A percentile compares a stretch with the other conserved stretches of the same genome.
These are phyloP conservation scores for Drosophila burlai DNA, from an alignment of 1,140 invertebrate species.

Conservation along the genomic window DNA sequence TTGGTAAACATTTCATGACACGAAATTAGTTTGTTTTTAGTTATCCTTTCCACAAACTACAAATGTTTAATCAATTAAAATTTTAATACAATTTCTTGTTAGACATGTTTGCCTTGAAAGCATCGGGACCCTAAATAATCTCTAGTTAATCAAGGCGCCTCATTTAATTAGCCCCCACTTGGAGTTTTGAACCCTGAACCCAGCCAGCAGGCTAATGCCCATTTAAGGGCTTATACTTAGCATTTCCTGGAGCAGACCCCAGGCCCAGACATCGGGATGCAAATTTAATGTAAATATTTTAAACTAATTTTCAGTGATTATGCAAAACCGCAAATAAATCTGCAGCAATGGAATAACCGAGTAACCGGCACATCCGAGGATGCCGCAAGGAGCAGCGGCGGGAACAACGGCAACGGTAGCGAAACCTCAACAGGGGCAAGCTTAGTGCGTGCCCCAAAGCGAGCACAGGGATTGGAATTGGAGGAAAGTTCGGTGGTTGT, in stretches of 20 bases:
- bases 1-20: background rate
- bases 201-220: constrained; percentile 25
- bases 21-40: background rate
- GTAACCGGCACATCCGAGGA: constrained; percentile 20
- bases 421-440: constrained; percentile 44
- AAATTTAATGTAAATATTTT: constrained; percentile 82
- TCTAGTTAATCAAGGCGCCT: constrained; percentile 24
- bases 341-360: constrained; percentile 71
- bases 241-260: constrained; percentile 19
- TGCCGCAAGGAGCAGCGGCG: constrained; percentile 21
- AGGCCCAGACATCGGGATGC: constrained; percentile 67
- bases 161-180: constrained; percentile 27
- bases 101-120: background rate
- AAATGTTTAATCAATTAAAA: background rate
- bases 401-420: constrained; percentile 30
- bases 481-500: constrained; percentile 4
- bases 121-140: constrained; percentile 8
- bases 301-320: constrained; percentile 82
- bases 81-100: background rate
- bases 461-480: constrained; percentile 5
- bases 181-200: constrained; percentile 1
- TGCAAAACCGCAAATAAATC: constrained; percentile 83
- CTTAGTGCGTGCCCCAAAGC: constrained; percentile 57
- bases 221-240: constrained; percentile 44
- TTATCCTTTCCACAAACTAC: background rate